Conservation (phyloP, 2,113 vertebrate species). For the Pica pica region DNA sequence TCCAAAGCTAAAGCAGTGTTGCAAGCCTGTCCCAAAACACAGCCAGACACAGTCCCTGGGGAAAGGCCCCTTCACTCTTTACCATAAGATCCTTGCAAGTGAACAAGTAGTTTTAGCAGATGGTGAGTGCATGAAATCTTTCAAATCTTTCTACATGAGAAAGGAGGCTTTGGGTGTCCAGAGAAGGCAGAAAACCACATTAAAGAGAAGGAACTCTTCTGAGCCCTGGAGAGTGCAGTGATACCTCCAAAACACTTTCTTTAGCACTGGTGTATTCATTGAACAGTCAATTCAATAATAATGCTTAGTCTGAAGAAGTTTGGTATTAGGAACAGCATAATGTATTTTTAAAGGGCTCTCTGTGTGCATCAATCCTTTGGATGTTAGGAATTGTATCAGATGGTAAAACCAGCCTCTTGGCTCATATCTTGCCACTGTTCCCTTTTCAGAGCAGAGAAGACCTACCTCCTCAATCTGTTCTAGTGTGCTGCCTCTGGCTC, state of each 20-base stretch:
- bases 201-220: neutral
- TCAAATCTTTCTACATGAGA: neutral
- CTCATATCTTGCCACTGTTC: rapidly evolving
- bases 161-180: neutral
- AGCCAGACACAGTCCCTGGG: neutral
- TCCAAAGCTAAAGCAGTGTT: neutral
- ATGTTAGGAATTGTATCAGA: neutral
- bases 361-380: neutral
- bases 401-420: neutral
- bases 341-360: neutral
- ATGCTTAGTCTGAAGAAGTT: neutral
- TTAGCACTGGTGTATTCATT: neutral
- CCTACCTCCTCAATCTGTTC: constrained; percentile 48
- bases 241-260: neutral
- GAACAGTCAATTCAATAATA: neutral
- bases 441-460: neutral
- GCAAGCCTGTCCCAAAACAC: neutral
- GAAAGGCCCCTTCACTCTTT: neutral
- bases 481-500: constrained; percentile 26
- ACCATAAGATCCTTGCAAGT: neutral
- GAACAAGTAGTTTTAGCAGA: neutral
- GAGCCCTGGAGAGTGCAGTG: neutral
- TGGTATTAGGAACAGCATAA: neutral
- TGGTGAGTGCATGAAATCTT: neutral
- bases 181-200: neutral